A percentile compares a stretch with the other conserved stretches of the same genome.
Conservation (phyloP, 2,113 vertebrate genomes). For the Argyrosomus japonicus region DNA sequence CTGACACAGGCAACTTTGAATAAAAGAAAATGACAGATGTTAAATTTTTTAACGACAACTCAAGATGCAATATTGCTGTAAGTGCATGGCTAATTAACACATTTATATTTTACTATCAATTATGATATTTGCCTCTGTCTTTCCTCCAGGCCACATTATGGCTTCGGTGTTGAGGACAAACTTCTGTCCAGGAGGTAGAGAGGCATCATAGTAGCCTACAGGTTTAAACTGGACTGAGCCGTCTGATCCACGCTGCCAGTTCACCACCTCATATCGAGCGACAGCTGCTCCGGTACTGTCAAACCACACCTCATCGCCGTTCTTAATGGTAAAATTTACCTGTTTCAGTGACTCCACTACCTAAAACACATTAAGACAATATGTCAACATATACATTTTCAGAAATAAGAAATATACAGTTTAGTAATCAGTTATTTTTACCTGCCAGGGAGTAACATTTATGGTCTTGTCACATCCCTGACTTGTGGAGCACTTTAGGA, state of each 20-base stretch:
- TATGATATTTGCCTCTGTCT: constrained; percentile 42
- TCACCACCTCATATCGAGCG: constrained; percentile 82
- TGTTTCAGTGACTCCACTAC: constrained; percentile 68
- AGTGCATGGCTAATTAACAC: background rate
- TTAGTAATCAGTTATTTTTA: constrained; percentile 31
- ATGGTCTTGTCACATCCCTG: constrained; percentile 66
- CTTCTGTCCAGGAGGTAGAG: constrained; percentile 70
- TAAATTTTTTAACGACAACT: background rate
- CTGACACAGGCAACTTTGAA: constrained; percentile 74
- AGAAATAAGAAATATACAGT: background rate
- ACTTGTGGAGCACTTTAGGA: constrained; percentile 65
- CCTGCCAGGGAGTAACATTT: constrained; percentile 74
- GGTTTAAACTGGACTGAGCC: constrained; percentile 76
- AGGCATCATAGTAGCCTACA: constrained; percentile 83
- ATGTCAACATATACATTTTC: background rate
- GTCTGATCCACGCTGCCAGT: constrained; percentile 78
- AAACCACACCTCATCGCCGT: constrained; percentile 79
- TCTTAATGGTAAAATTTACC: constrained; percentile 77
- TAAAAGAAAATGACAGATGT: constrained; percentile 5
- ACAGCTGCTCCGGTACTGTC: constrained; percentile 78
- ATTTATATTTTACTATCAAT: background rate
- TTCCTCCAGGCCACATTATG: constrained; percentile 77
- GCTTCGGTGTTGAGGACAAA: constrained; percentile 73
- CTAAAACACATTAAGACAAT: constrained; percentile 38
- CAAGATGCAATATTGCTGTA: background rate